Percentiles rank a stretch among this genome's conserved stretches.
Evolutionary conservation across 2,113 vertebrate genomes (phyloP).

Genomic region (Bos taurus): ARS-UCD2.0 NC_037332.1:66360501-66361000

Average conservation of each 20-base stretch:
- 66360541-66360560: not conserved
- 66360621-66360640: slow-evolving; percentile 65
- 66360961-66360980: accelerated
- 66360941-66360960: not conserved
- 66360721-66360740: not conserved
- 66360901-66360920: not conserved
- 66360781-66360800: not conserved
- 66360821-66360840: not conserved
- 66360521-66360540: not conserved
- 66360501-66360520: not conserved
- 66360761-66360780: not conserved
- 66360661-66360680: slow-evolving; percentile 7
- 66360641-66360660: not conserved
- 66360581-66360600: slow-evolving; percentile 56
- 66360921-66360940: not conserved
- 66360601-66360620: slow-evolving; percentile 49
- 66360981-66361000: not conserved
- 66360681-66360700: not conserved
- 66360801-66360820: not conserved
- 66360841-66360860: not conserved
- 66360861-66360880: not conserved
- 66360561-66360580: not conserved
- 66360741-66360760: not conserved
- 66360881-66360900: not conserved
- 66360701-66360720: not conserved